Conservation (phyloP, 2,797 vertebrate genomes). For the Hydrophis major region DNA sequence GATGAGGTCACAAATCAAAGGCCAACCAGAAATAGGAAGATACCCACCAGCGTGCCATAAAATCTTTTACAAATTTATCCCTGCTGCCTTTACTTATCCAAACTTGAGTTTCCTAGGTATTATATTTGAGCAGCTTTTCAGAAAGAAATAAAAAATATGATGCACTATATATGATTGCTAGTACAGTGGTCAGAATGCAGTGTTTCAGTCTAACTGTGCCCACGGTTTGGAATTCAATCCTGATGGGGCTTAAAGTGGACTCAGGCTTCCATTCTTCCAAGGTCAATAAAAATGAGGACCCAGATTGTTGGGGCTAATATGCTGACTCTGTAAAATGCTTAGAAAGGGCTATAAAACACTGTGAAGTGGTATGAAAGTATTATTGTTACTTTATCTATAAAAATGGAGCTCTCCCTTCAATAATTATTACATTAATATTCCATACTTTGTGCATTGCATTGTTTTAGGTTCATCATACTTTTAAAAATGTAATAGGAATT, state of each 20-base stretch:
- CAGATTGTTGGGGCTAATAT: no score
- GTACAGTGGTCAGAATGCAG: no score
- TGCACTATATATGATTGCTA: no score
- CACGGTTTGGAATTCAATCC: no score
- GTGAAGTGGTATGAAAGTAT: neutral
- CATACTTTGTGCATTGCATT: neutral
- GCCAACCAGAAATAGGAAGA: conserved; percentile 26
- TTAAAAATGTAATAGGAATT: neutral
- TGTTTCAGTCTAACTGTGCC: no score
- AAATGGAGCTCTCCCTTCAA: neutral
- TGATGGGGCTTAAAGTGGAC: no score
- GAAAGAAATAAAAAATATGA: neutral
- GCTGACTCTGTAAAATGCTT: no score
- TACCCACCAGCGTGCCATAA: conserved; percentile 22
- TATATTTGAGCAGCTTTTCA: neutral
- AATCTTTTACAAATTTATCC: neutral
- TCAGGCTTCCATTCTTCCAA: no score
- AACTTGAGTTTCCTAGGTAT: neutral
- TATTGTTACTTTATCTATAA: neutral
- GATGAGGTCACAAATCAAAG: neutral
- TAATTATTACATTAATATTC: neutral
- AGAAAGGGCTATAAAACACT: neutral
- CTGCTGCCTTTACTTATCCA: neutral
- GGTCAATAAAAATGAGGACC: no score
- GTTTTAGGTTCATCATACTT: neutral